A percentile compares a stretch with the other conserved stretches of the same genome.
These are phyloP conservation scores for Conops quadrifasciatus DNA, from an alignment of 2,888 invertebrate species.

Conservation along the genomic window DNA sequence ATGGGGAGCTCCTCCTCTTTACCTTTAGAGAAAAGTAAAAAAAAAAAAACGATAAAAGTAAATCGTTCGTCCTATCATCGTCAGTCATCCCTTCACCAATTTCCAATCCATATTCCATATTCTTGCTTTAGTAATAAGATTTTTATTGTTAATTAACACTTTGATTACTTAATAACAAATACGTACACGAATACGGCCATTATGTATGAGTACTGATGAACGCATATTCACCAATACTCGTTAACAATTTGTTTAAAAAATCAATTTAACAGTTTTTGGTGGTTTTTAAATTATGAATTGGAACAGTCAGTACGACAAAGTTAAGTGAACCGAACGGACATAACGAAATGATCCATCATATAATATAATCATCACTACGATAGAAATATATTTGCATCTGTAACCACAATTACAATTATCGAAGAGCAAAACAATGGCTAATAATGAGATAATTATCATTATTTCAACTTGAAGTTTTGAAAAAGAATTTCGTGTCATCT, in stretches of 20 bases:
- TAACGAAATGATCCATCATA: background rate
- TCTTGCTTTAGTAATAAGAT: conserved; percentile 6
- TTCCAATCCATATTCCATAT: too few relatives aligned
- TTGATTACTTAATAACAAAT: conserved; percentile 21
- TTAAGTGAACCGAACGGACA: conserved; percentile 31
- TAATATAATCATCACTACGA: background rate
- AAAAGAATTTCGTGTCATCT: background rate
- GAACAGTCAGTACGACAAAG: conserved; percentile 29
- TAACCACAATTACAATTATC: background rate
- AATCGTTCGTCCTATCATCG: too few relatives aligned
- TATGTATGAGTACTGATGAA: too few relatives aligned
- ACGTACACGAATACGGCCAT: too few relatives aligned
- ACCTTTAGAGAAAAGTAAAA: too few relatives aligned
- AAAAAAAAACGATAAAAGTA: too few relatives aligned
- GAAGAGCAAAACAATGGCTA: background rate
- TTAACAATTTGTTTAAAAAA: background rate
- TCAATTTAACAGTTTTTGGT: background rate
- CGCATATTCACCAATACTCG: background rate
- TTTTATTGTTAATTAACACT: conserved; percentile 34
- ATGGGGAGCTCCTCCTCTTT: too few relatives aligned
- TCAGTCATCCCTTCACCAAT: too few relatives aligned
- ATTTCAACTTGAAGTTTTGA: background rate
- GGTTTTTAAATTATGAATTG: background rate
- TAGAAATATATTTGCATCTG: background rate
- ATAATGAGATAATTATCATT: background rate